phyloP scores from a whole-genome alignment of 2,888 invertebrate species.

The Cheilosia vulpina region DNA sequence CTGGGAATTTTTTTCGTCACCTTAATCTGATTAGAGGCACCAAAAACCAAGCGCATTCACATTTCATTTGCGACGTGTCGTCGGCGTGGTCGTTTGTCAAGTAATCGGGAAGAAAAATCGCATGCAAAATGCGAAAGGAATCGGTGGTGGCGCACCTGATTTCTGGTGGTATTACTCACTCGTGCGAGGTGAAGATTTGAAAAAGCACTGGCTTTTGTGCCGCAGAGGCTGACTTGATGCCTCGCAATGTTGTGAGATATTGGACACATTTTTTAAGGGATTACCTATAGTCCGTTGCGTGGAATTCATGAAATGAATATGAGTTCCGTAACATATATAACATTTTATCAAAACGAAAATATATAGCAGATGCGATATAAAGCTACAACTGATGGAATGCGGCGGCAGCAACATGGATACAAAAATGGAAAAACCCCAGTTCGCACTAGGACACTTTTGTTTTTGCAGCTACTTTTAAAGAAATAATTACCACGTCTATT shows the following conservation, averaged over 20 bases:
- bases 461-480: no score
- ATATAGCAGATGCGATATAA: no score
- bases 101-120: conserved; percentile 41
- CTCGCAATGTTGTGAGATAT: background rate
- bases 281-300: no score
- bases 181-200: background rate
- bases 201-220: background rate
- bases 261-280: background rate
- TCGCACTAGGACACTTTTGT: no score
- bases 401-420: no score
- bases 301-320: no score
- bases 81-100: background rate
- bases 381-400: no score
- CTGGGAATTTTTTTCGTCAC: conserved; percentile 23
- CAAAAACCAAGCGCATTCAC: conserved; percentile 48
- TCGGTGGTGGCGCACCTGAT: conserved; percentile 10
- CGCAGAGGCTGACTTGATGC: background rate
- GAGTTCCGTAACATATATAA: no score
- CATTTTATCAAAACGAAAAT: no score
- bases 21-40: conserved; percentile 61
- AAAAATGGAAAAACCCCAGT: no score
- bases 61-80: background rate
- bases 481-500: no score
- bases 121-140: conserved; percentile 11
- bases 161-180: background rate